Conservation (phyloP, 2,113 vertebrate genomes). For the Clupea harengus region DNA sequence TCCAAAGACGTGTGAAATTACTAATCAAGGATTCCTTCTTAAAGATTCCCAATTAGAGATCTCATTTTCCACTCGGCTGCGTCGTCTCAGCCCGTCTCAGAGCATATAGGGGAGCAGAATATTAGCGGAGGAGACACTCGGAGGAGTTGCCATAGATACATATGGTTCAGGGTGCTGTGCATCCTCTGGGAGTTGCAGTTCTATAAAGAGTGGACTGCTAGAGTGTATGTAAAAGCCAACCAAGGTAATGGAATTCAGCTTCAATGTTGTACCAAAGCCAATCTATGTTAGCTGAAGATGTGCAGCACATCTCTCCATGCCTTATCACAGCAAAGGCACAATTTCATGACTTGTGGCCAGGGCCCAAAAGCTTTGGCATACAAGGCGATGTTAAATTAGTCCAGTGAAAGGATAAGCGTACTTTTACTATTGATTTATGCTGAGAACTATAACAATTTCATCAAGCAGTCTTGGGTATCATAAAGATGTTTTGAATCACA, state of each 20-base stretch:
- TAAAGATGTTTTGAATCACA: neutral
- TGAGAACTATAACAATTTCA: neutral
- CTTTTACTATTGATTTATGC: neutral
- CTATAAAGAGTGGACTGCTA: conserved; percentile 33
- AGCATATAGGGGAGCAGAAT: conserved; percentile 63
- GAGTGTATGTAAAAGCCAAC: conserved; percentile 7
- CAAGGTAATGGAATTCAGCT: neutral
- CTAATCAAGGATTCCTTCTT: conserved; percentile 66
- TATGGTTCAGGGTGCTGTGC: conserved; percentile 44
- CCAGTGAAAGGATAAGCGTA: neutral
- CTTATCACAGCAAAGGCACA: neutral
- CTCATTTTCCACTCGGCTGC: conserved; percentile 68
- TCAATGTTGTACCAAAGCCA: neutral
- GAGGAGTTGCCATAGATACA: conserved; percentile 57
- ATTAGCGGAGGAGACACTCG: conserved; percentile 53
- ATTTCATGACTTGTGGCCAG: neutral
- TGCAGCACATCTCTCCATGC: neutral
- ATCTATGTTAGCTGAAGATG: neutral
- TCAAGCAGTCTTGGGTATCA: neutral
- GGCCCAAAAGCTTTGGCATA: neutral
- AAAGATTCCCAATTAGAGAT: conserved; percentile 71
- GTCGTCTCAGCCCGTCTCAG: conserved; percentile 50
- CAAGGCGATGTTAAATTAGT: neutral
- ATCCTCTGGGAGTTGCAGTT: conserved; percentile 34
- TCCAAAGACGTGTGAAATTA: conserved; percentile 55